Base-by-base conservation (phyloP, 1,140 invertebrate genomes). In the Rhagoletis pomonella region DNA sequence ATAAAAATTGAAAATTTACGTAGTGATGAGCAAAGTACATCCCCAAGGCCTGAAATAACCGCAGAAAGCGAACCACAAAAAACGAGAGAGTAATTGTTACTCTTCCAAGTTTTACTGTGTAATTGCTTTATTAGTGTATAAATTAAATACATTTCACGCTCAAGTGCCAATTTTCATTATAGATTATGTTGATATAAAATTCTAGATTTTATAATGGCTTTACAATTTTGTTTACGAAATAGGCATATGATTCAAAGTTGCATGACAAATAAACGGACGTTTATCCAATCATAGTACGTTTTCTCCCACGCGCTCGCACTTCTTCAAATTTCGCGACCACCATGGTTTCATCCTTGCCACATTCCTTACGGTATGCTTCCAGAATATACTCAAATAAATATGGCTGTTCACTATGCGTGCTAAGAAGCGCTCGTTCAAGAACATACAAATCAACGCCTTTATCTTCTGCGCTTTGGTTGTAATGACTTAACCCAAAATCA, bases 401-500 rank as follows among this genome's bases (percentile, higher is more conserved):
- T 0, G 96, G 95, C 86, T 96, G 95, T 90, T 96, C 95, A 87
- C 96, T 96, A 94, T 99, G 98, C 2, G 98, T 98, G 91, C 97
- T 99, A 3, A 96, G 93, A 59, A 99, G 92, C 0, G 99, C 98
- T 91, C 98, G 94, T 94, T 99, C 98, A 42, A 99, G 94, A 0
- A 99, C 99, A 94, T 99, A 99, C 65, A 99, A 94, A 94, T 99
- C 99, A 1, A 99, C 99, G 19, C 96, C 99, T 94, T 98, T 98
- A 90, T 99, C 98, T 94, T 99, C 99, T 0, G 95, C 91, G 55
- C 95, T 96, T 1, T 96, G 94, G 89, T 97, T 97, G 77, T 96
- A 94, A 90, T 95, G 95, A 59, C 98, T 97, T 60, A 99, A 93
- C 6, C 98, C 98, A 95, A 99, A 99, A 93, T 99, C 98, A 90